A percentile compares a stretch with the other conserved stretches of the same genome.
Conservation (phyloP, 2,888 invertebrate species). For the Drosophila kuntzei region DNA sequence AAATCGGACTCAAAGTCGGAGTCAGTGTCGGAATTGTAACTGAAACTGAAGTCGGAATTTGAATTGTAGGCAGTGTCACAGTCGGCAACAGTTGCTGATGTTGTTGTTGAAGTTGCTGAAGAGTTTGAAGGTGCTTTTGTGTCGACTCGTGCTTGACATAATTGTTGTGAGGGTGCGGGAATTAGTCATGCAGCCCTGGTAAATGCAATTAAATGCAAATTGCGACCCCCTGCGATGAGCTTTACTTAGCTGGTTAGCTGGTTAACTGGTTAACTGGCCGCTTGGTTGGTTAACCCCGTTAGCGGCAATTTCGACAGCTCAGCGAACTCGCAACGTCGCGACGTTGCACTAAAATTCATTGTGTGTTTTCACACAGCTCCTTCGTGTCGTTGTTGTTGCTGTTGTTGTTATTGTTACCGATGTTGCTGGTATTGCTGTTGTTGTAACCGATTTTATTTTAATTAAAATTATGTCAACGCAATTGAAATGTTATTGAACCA, state of each 20-base stretch:
- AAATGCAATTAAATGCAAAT: conserved; percentile 71
- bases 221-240: conserved; percentile 26
- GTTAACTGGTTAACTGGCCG: conserved; percentile 6
- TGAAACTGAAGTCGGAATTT: neutral
- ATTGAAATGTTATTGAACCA: conserved; percentile 80
- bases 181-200: conserved; percentile 68
- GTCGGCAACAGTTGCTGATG: neutral
- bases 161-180: conserved; percentile 13
- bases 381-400: conserved; percentile 2
- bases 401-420: conserved; percentile 18
- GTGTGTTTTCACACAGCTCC: conserved; percentile 44
- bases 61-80: neutral
- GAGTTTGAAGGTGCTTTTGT: conserved; percentile 11
- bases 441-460: conserved; percentile 65
- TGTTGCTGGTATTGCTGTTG: conserved; percentile 20
- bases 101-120: neutral
- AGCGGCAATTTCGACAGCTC: conserved; percentile 56
- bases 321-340: conserved; percentile 40
- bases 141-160: conserved; percentile 41
- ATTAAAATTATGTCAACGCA: conserved; percentile 80
- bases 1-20: conserved; percentile 2
- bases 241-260: conserved; percentile 4
- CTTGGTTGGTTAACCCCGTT: conserved; percentile 67
- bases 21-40: conserved; percentile 18
- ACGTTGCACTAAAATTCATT: conserved; percentile 67